Evolutionary conservation across 2,113 vertebrate species (phyloP), one percentile per base, ranked within the genome.

Genomic region (Arenaria interpres): DNA sequence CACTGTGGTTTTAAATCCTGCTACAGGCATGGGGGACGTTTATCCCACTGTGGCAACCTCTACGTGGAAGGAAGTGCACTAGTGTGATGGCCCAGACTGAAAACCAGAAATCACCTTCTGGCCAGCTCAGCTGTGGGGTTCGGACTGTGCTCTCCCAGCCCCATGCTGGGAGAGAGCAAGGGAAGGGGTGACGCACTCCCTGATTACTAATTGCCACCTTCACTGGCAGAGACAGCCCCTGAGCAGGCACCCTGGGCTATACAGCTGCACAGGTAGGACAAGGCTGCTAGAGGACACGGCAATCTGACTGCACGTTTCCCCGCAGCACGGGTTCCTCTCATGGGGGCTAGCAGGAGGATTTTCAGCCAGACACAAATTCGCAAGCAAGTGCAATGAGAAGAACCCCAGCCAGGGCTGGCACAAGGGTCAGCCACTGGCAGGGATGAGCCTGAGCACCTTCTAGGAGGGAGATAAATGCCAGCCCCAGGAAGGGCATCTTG

Each of bases 261-360:
- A 10, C 19, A 76, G 73, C 30, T 43, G 24, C 9, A 23, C 3
- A 19, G 21, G 51, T 33, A 62, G 85, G 45, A 51, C 46, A 46
- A 11, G 41, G 41, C 35, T 81, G 18, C 46, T 53, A 33, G 80
- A 56, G 27, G 77, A 66, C 1, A 1, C 1, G 0, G 43, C 35
- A 62, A 39, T 24, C 27, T 74, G 25, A 33, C 56, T 25, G 15
- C 39, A 33, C 32, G 25, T 89, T 63, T 68, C 25, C 32, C 17
- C 11, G 14, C 0, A 0, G 18, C 15, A 19, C 0, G 1, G 16
- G 20, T 45, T 51, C 32, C 75, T 75, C 30, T 43, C 24, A 33
- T 25, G 15, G 46, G 68, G 60, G 22, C 21, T 54, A 33, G 27
- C 32, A 67, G 81, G 35, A 7, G 37, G 43, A 46, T 46, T 45